Evolutionary conservation across 2,113 vertebrate genomes (phyloP).

Genomic region (Tetraodon nigroviridis): DNA sequence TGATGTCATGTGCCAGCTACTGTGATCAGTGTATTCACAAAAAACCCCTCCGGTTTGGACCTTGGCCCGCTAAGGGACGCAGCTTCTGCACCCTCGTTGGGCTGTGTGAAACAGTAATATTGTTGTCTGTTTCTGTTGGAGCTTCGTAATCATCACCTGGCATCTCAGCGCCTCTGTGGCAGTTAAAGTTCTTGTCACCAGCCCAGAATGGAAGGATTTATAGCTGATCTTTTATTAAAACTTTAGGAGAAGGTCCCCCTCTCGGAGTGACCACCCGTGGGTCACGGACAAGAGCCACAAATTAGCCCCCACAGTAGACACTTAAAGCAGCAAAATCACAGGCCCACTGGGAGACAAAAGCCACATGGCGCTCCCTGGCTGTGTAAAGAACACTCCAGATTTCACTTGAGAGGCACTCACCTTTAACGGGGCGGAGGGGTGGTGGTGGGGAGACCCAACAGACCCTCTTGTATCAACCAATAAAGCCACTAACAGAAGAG

Average conservation of each 20-base stretch:
- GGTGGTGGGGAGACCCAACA: conserved; percentile 79
- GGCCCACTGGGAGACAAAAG: conserved; percentile 76
- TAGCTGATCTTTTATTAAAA: conserved; percentile 81
- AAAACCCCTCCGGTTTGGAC: not conserved
- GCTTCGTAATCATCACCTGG: conserved; percentile 77
- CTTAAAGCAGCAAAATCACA: conserved; percentile 83
- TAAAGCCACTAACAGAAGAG: conserved; percentile 77
- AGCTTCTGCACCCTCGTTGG: conserved; percentile 23
- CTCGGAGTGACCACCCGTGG: no score
- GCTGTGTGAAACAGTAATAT: conserved; percentile 68
- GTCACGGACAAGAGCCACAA: conserved; percentile 81
- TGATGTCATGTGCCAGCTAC: no score
- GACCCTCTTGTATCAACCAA: conserved; percentile 78
- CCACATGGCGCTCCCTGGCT: conserved; percentile 75
- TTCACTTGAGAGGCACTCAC: conserved; percentile 76
- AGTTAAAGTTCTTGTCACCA: conserved; percentile 63
- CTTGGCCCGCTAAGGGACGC: no score
- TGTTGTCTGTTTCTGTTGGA: conserved; percentile 71
- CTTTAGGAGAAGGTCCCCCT: conserved; percentile 74
- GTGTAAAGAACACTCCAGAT: conserved; percentile 80
- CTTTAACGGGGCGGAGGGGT: conserved; percentile 72
- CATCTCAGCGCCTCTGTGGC: conserved; percentile 74
- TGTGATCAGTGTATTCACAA: not conserved
- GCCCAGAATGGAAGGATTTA: conserved; percentile 72
- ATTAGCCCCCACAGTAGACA: conserved; percentile 85